Conservation (phyloP, 1,140 invertebrate genomes). For the Druon quercuslanigerum region DNA sequence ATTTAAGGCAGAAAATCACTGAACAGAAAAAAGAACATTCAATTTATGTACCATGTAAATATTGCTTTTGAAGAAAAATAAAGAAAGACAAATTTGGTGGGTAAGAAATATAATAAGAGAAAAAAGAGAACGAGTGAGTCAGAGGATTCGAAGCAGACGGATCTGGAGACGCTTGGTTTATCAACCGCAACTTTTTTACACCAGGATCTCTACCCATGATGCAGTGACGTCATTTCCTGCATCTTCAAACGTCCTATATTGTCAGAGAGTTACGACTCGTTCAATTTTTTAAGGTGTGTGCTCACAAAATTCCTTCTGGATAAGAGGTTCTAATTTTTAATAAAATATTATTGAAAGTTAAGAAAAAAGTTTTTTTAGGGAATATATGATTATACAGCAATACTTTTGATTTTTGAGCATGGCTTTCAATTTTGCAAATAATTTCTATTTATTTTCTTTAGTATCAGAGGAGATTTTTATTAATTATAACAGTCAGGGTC, state of each 20-base stretch:
- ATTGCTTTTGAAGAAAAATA: background rate
- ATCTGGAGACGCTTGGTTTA: conserved; percentile 27
- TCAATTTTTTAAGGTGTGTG: conserved; percentile 9
- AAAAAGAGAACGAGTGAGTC: background rate
- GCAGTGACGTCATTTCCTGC: conserved; percentile 24
- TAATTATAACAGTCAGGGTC: too few relatives aligned
- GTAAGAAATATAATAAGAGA: background rate
- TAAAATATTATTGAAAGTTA: too few relatives aligned
- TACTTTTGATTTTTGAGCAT: too few relatives aligned
- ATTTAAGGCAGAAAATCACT: too few relatives aligned
- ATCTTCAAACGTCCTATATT: conserved; percentile 9
- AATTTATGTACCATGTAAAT: too few relatives aligned
- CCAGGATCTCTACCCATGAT: conserved; percentile 23
- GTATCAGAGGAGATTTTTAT: too few relatives aligned
- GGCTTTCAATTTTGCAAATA: too few relatives aligned
- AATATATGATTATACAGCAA: too few relatives aligned
- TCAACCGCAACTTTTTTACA: conserved; percentile 18
- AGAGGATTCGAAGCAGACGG: conserved; percentile 18
- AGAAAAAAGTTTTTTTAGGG: too few relatives aligned
- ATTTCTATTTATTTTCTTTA: too few relatives aligned
- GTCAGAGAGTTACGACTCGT: background rate
- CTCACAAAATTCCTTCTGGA: background rate
- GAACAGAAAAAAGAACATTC: too few relatives aligned
- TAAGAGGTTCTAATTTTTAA: too few relatives aligned
- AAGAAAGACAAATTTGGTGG: background rate